Evolutionary conservation across 2,888 invertebrate genomes (phyloP).

Genomic region (Megaustenia siamemsis): DNA sequence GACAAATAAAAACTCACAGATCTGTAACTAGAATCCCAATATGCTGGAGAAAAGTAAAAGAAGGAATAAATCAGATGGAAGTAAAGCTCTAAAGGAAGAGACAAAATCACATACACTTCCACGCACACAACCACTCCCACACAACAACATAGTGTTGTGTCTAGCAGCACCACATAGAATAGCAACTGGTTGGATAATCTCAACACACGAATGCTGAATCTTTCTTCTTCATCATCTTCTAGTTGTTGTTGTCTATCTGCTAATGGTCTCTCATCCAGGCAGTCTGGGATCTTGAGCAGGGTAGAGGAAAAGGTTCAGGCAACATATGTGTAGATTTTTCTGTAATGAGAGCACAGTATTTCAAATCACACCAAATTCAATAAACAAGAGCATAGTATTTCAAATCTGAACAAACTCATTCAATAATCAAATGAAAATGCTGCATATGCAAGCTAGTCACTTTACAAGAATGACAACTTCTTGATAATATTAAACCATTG

Average conservation of each 20-base stretch:
- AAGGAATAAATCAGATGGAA: conserved; percentile 16
- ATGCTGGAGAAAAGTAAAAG: conserved; percentile 14
- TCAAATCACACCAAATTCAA: too few relatives aligned
- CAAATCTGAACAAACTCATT: too few relatives aligned
- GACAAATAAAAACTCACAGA: too few relatives aligned
- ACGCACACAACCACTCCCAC: not conserved
- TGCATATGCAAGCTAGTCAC: too few relatives aligned
- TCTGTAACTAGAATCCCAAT: conserved; percentile 5
- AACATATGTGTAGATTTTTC: conserved; percentile 85
- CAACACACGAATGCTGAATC: not conserved
- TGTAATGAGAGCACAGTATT: conserved; percentile 16
- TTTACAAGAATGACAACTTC: too few relatives aligned
- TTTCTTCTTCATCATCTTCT: not conserved
- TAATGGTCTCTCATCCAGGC: not conserved
- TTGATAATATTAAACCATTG: too few relatives aligned
- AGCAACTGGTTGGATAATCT: not conserved
- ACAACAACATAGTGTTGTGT: not conserved
- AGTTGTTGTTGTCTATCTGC: not conserved
- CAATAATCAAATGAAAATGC: too few relatives aligned
- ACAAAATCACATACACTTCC: not conserved
- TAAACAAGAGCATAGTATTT: too few relatives aligned
- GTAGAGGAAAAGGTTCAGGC: conserved; percentile 83
- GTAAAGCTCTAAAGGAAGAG: not conserved
- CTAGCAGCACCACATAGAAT: not conserved
- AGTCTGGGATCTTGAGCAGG: conserved; percentile 34